Base-by-base conservation (phyloP, 2,888 invertebrate genomes). In the Drosophila tripunctata region DNA sequence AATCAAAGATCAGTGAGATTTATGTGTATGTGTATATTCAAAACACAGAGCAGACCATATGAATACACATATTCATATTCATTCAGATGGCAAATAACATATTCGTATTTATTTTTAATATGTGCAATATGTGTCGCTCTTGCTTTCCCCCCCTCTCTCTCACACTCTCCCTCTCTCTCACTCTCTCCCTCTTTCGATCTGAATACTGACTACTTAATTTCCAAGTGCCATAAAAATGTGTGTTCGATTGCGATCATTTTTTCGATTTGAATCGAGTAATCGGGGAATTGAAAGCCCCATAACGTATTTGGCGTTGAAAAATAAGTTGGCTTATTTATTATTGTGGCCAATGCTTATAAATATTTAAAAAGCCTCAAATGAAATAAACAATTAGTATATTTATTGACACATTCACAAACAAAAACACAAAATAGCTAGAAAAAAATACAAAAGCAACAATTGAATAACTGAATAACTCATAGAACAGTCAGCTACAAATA, bases 371-470 rank as follows among this genome's bases (percentile, higher is more conserved):
- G 82, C 75, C 50, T 54, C 67, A 61, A 81, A 76, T 77, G 79
- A 77, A 82, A 86, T 85, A 86, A 85, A 86, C 87, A 88, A 87
- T 87, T 88, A 85, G 81, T 85, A 65, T 80, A 84, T 84, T 86
- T 84, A 88, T 87, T 71, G 84, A 75, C 78, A 70, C 56, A 51
- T 40, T 22, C 50, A 51, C 41, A 50, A 41, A 48, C 36, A 47
- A 8, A 40, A 5, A 45, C 15, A 17, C 8, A 44, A 7, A 35
- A 35, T 8, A 17, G 14, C 31, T 15, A 57, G 10, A 27, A 27
- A 27, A 8, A 27, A 27, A 27, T 8, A 5, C 10, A 1, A 33
- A 1, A 22, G 10, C 8, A 24, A 24, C 3, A 27, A 27, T 10
- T 38, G 3, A 35, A 12, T 12, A 12, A 14, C 24, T 19, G 60